Evolutionary conservation across 2,113 vertebrate species (phyloP), one percentile per base, ranked within the genome.

Genomic region (Aphyosemion australe): DNA sequence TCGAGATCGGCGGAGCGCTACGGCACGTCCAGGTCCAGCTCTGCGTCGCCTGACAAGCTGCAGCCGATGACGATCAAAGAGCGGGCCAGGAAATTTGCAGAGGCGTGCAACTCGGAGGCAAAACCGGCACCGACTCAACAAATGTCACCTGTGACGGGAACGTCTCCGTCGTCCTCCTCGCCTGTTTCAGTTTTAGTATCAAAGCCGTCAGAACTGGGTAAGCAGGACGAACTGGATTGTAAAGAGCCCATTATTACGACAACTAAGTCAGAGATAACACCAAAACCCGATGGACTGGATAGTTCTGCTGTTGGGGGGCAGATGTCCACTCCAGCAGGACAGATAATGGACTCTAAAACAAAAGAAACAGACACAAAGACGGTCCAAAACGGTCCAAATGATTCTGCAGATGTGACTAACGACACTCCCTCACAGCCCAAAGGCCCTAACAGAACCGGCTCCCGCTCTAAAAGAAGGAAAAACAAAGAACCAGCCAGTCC

Each of bases 391-490:
- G 49, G 67, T 64, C 14, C 21, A 51, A 77, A 75, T 62, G 49
- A 32, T 37, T 6, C 47, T 15, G 21, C 47, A 60, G 80, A 73
- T 45, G 6, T 45, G 55, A 34, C 45, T 3, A n/a, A n/a, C 14
- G 61, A 49, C 26, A 47, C 72, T 14, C 79, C 51, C 21, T 60
- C 49, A 42, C 60, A 78, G 58, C 19, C 74, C 14, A 87, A 85
- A 86, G 70, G 45, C 15, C 55, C 49, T 0, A 63, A 7, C 62
- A 87, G 64, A 75, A 57, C 76, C 34, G 63, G 58, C 26, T 79
- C 82, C 3, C 83, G 74, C 53, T 72, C 85, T 16, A 91, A 87
- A 80, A 87, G 41, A 53, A 78, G 61, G 53, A 86, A 85, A 79
- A 65, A 50, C 21, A 88, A 54, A 76, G 77, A 88, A 7, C 41